A percentile compares a stretch with the other conserved stretches of the same genome.
phyloP scores from a whole-genome alignment of 2,113 vertebrate genomes.

The Leuciscus idus region DNA sequence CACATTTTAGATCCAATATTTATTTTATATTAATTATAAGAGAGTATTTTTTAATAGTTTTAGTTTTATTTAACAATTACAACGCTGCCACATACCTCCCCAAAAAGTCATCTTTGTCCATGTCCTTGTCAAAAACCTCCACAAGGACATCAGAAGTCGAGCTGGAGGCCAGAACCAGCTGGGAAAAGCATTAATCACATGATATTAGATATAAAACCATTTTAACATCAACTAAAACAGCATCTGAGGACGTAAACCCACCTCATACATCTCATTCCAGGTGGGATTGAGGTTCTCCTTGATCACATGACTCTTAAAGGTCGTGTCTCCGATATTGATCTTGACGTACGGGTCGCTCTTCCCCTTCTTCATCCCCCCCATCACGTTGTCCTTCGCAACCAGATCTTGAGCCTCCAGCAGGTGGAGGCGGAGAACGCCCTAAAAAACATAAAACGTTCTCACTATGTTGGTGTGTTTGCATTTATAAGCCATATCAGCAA shows the following conservation, averaged over 20 bases:
- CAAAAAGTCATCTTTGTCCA: conserved; percentile 89
- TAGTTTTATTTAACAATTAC: background rate
- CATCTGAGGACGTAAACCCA: conserved; percentile 52
- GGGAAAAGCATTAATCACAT: conserved; percentile 12
- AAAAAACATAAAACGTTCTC: background rate
- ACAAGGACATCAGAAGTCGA: conserved; percentile 80
- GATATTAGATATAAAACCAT: background rate
- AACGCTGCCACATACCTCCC: conserved; percentile 77
- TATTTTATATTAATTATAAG: background rate
- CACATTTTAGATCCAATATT: background rate
- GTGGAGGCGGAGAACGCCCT: conserved; percentile 88
- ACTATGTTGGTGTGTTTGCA: background rate
- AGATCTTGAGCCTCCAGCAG: conserved; percentile 86
- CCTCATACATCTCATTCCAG: conserved; percentile 91
- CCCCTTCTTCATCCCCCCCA: conserved; percentile 85
- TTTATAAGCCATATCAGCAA: background rate
- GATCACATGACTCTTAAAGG: conserved; percentile 84
- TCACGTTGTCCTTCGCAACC: conserved; percentile 87
- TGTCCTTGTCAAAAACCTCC: conserved; percentile 88
- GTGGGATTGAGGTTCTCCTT: conserved; percentile 80
- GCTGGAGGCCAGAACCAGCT: conserved; percentile 78
- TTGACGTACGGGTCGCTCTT: conserved; percentile 92
- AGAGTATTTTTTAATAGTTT: background rate
- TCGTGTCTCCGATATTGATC: conserved; percentile 73
- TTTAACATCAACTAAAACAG: background rate